Evolutionary conservation across 2,888 invertebrate species (phyloP), one percentile per base, ranked within the genome.

Genomic region (Diadromus collaris): DNA sequence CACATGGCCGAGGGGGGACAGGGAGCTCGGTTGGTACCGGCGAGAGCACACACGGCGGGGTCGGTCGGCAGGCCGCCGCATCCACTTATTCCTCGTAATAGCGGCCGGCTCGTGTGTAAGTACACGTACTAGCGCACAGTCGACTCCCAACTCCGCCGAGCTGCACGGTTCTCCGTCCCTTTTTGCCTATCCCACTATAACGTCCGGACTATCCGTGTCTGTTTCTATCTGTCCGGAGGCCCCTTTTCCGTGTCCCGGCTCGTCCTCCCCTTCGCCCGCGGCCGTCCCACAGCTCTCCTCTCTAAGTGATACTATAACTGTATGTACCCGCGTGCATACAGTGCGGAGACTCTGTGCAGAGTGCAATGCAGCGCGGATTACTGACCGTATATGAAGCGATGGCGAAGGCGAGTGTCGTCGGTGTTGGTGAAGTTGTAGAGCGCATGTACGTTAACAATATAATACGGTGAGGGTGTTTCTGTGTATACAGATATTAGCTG

Each of bases 61-160:
- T 56, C 24, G 60, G 48, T 21, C 63, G 67, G 64, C 70, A 69
- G 70, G 78, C 70, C 65, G 73, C 70, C 58, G 76, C 74, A 75
- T 79, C 79, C 80, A 82, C 82, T 82, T 80, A 76, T 79, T 80
- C 78, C 76, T 74, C 77, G 74, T 80, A 82, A 80, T 80, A 79
- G 80, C 78, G 60, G 74, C 64, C 70, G 76, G 71, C 67, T 64
- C 71, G 70, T 74, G 79, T 75, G 79, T 72, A 68, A 81, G 73
- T 79, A 70, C 71, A 75, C 71, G 79, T 72, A 76, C 71, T 68
- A 63, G 64, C 68, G 61, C 34, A 63, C 38, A 71, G 64, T 24
- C 63, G 32, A 63, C 63, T 67, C 21, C 58, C 21, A 21, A 32
- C 38, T n/a, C 34, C 29, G 6, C 2, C 56, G n/a, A n/a, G n/a